These are phyloP conservation scores for Pterobdella sp. DNA, from an alignment of 2,888 invertebrate genomes.

Conservation along the genomic window DNA sequence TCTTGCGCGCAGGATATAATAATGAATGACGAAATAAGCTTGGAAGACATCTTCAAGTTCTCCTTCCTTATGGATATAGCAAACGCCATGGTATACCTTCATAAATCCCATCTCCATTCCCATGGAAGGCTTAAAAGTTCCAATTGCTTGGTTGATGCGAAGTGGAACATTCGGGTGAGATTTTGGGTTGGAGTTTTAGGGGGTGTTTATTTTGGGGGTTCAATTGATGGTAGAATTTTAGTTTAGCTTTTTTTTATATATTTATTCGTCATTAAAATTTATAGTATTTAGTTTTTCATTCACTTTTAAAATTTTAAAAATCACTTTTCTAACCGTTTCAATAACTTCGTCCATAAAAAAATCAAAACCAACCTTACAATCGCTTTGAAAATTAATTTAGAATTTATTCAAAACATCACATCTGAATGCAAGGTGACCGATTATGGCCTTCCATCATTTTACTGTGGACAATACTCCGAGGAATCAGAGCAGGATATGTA, in stretches of 20 bases:
- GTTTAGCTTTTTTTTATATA: not conserved
- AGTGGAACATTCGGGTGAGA: slow-evolving; percentile 42
- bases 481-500: slow-evolving; percentile 34
- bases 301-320: too few species aligned
- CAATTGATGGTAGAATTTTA: not conserved
- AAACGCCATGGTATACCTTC: slow-evolving; percentile 46
- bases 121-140: slow-evolving; percentile 48
- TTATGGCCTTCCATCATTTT: slow-evolving; percentile 63
- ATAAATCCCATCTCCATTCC: slow-evolving; percentile 44
- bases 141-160: slow-evolving; percentile 48
- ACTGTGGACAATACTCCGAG: slow-evolving; percentile 56
- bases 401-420: too few species aligned
- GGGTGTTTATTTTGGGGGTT: not conserved
- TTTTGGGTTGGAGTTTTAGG: not conserved
- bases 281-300: too few species aligned
- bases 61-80: slow-evolving; percentile 46
- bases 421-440: slow-evolving; percentile 72
- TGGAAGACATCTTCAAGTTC: slow-evolving; percentile 47
- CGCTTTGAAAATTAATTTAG: too few species aligned
- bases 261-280: too few species aligned
- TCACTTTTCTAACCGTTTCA: too few species aligned
- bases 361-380: too few species aligned
- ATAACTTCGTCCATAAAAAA: too few species aligned
- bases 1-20: slow-evolving; percentile 42
- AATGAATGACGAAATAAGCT: slow-evolving; percentile 45